These are phyloP conservation scores for Harmothoe impar DNA, from an alignment of 2,888 invertebrate genomes.

Conservation along the genomic window DNA sequence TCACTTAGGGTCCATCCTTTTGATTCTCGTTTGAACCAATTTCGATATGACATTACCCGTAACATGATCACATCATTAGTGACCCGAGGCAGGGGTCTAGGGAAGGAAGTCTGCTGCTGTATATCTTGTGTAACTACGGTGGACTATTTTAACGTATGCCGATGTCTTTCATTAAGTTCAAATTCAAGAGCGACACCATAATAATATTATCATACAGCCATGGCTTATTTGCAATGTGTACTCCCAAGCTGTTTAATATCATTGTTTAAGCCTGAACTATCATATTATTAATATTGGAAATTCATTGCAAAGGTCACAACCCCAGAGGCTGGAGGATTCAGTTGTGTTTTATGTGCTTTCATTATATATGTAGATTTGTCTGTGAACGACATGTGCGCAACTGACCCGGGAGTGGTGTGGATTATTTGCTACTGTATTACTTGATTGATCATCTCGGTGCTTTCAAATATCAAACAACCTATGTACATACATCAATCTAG, in stretches of 20 bases:
- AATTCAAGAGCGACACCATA: neutral
- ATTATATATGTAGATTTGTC: neutral
- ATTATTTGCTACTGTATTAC: conserved; percentile 28
- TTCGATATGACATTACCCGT: conserved; percentile 46
- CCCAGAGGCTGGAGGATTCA: neutral
- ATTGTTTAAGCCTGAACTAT: too few species aligned
- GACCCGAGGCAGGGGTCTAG: neutral
- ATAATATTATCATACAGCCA: neutral
- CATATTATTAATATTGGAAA: too few species aligned
- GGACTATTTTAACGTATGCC: conserved; percentile 57
- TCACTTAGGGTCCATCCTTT: conserved; percentile 32
- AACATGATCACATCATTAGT: neutral
- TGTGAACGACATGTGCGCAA: neutral
- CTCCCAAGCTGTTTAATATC: neutral
- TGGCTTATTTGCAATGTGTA: conserved; percentile 5
- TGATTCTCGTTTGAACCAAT: conserved; percentile 23
- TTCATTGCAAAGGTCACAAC: too few species aligned
- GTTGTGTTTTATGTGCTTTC: neutral
- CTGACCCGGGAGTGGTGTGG: neutral
- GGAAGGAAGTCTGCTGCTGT: conserved; percentile 21
- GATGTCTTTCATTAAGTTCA: conserved; percentile 62
- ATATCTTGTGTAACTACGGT: neutral
- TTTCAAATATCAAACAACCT: conserved; percentile 36
- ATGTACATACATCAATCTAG: neutral
- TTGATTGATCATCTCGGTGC: conserved; percentile 48